These are phyloP conservation scores for Cetoscarus ocellatus DNA, from an alignment of 2,797 vertebrate species.

Conservation along the genomic window DNA sequence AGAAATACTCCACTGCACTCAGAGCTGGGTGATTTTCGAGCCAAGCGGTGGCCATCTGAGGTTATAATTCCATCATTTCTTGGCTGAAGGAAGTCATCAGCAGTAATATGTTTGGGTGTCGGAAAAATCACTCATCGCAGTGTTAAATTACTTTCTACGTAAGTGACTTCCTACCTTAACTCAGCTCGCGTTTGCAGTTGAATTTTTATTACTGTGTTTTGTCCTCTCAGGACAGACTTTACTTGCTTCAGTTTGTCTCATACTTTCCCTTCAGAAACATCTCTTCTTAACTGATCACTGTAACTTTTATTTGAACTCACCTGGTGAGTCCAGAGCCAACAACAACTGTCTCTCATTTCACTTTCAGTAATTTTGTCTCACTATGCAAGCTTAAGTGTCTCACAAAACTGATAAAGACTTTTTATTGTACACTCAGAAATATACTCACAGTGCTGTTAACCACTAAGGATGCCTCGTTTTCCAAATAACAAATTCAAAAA, in stretches of 20 bases:
- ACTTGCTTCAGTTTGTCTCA: not conserved
- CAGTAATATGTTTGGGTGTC: conserved; percentile 43
- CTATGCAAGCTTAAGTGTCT: conserved; percentile 4
- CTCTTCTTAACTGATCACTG: conserved; percentile 12
- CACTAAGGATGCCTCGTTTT: no score
- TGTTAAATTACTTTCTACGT: conserved; percentile 30
- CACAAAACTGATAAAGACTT: conserved; percentile 5
- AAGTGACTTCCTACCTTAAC: conserved; percentile 35
- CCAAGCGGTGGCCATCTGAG: conserved; percentile 51
- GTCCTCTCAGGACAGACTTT: not conserved
- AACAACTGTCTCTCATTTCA: not conserved
- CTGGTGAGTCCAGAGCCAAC: not conserved
- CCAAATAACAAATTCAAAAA: no score
- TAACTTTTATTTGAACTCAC: conserved; percentile 17
- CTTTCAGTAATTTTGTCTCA: conserved; percentile 8
- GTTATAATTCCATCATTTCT: conserved; percentile 66
- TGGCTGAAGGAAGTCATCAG: conserved; percentile 62
- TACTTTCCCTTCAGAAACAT: not conserved
- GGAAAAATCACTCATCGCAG: conserved; percentile 54
- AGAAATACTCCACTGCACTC: conserved; percentile 41
- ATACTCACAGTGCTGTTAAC: not conserved
- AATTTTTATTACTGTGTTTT: not conserved
- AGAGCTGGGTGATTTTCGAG: conserved; percentile 52
- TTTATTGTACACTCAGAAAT: not conserved
- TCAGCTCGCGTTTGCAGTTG: not conserved